Evolutionary conservation across 2,888 invertebrate genomes (phyloP), one percentile per base, ranked within the genome.

Genomic region (Epistrophella euchroma): DNA sequence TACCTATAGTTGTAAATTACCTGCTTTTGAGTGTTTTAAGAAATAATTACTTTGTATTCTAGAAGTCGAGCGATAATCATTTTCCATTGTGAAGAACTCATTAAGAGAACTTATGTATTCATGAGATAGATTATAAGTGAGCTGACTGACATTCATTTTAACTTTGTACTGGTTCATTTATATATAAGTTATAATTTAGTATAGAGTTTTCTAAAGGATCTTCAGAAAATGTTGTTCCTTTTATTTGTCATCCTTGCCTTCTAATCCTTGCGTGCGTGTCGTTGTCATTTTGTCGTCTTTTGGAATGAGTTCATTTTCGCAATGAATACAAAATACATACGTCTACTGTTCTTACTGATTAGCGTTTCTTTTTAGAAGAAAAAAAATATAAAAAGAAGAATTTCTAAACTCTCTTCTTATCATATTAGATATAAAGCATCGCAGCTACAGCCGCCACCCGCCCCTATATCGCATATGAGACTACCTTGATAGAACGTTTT

Each of bases 31-130:
- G 32, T 45, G 3, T 45, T 66, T 47, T 13, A 0, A 47, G 15
- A 66, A 66, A 47, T 47, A 47, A 66, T 66, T 32, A 47, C 66
- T 32, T 66, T 28, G 19, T 32, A 47, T 47, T 37, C 37, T 37
- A 11, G 2, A 40, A 4, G 62, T 28, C 45, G 4, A 13, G 32
- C 47, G 47, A 58, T 72, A 72, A 47, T 66, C 64, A 82, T 58
- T 76, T 76, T 58, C 79, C 35, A 75, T 66, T 79, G 79, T 84
- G 52, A 52, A 66, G 75, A 84, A 84, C 84, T 84, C 84, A 84
- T 84, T 84, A 79, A 71, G 84, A 79, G 68, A 84, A 84, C 79
- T 79, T 84, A 84, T 68, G 75, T 79, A 84, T 84, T 84, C 79
- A 79, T 79, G 84, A 79, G 71, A 84, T 79, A 84, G 79, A 84